phyloP scores from a whole-genome alignment of 2,888 invertebrate genomes.

The Melinaea marsaeus region DNA sequence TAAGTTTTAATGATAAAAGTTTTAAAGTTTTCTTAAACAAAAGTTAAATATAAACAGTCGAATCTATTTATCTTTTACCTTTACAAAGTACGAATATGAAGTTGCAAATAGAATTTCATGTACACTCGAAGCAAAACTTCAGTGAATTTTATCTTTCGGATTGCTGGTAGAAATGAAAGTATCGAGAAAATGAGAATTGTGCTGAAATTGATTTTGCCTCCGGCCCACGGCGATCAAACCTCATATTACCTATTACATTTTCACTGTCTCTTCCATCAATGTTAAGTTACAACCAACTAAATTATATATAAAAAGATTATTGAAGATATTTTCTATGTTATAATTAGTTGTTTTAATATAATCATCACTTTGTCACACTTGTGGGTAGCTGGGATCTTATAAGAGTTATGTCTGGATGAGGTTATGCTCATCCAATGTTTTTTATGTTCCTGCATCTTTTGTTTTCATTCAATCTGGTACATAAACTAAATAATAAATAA shows the following conservation, averaged over 20 bases:
- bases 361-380: too few species aligned
- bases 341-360: too few species aligned
- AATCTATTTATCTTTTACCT: neutral
- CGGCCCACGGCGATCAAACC: conserved; percentile 47
- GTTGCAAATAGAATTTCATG: conserved; percentile 32
- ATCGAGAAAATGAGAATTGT: conserved; percentile 53
- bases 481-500: too few species aligned
- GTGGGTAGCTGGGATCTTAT: too few species aligned
- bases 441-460: too few species aligned
- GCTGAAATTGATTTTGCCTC: conserved; percentile 59
- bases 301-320: neutral
- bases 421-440: too few species aligned
- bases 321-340: too few species aligned
- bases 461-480: too few species aligned
- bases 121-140: conserved; percentile 32
- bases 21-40: too few species aligned
- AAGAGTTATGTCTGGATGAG: too few species aligned
- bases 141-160: conserved; percentile 39
- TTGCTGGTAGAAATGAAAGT: conserved; percentile 43
- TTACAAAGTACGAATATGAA: conserved; percentile 29
- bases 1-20: too few species aligned
- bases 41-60: too few species aligned
- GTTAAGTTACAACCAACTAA: conserved; percentile 35
- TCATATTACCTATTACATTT: conserved; percentile 50
- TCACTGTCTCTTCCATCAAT: conserved; percentile 34